Evolutionary conservation across 1,140 invertebrate species (phyloP).

Genomic region (Spodoptera litura): DNA sequence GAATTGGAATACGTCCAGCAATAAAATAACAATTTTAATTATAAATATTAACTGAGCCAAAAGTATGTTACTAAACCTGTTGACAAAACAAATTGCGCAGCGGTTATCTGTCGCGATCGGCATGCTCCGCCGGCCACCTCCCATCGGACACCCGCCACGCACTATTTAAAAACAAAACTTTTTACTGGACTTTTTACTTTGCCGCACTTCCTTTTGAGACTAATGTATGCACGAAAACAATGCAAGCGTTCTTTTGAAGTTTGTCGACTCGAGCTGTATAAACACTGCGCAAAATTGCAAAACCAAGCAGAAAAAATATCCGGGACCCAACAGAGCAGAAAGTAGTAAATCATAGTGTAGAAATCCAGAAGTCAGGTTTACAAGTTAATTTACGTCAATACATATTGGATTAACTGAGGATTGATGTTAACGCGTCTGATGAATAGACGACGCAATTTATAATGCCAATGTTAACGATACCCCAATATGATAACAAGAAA

Average conservation of each 20-base stretch:
- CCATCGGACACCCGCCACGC: slow-evolving; percentile 32
- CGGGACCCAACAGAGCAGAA: slow-evolving; percentile 17
- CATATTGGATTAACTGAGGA: neutral
- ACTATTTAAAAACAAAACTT: slow-evolving; percentile 40
- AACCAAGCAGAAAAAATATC: neutral
- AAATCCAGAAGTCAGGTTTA: slow-evolving; percentile 18
- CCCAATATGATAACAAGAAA: too few species aligned
- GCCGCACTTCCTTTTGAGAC: slow-evolving; percentile 23
- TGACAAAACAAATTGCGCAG: slow-evolving; percentile 43
- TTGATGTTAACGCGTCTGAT: too few species aligned
- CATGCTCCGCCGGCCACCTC: slow-evolving; percentile 19
- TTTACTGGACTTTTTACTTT: slow-evolving; percentile 33
- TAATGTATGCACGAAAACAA: slow-evolving; percentile 12
- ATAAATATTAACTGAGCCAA: slow-evolving; percentile 5
- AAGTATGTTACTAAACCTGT: slow-evolving; percentile 27
- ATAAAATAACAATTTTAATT: slow-evolving; percentile 10
- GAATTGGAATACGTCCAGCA: neutral
- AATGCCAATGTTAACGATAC: too few species aligned
- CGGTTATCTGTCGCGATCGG: slow-evolving; percentile 45
- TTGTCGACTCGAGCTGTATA: neutral
- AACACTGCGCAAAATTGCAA: neutral
- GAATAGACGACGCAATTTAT: too few species aligned
- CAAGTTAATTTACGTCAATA: slow-evolving; percentile 9
- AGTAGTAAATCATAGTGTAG: slow-evolving; percentile 9
- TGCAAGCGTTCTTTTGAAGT: slow-evolving; percentile 19